phyloP scores from a whole-genome alignment of 2,888 invertebrate species.

The Teleogryllus oceanicus region DNA sequence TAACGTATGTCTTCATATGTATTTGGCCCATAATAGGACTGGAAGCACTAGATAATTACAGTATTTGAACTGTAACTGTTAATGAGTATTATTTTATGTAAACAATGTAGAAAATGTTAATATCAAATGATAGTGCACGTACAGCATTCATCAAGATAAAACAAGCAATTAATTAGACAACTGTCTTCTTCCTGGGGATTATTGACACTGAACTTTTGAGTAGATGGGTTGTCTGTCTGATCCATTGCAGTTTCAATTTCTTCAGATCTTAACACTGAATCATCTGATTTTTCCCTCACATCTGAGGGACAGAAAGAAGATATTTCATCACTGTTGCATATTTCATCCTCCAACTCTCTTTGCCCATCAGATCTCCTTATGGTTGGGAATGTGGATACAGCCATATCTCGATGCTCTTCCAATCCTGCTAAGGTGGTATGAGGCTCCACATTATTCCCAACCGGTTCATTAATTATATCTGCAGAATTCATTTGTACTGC shows the following conservation, averaged over 20 bases:
- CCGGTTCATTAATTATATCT: too few relatives aligned
- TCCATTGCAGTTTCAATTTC: not conserved
- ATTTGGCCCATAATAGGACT: not conserved
- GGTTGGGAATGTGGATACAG: not conserved
- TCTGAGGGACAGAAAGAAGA: not conserved
- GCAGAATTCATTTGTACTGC: too few relatives aligned
- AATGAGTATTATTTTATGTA: not conserved
- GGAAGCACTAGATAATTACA: not conserved
- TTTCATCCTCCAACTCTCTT: constrained; percentile 22
- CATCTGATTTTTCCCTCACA: not conserved
- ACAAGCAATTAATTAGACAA: constrained; percentile 60
- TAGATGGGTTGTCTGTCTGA: constrained; percentile 12
- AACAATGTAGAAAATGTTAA: not conserved
- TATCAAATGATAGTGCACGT: constrained; percentile 54
- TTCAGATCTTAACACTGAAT: not conserved
- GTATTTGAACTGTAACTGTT: not conserved
- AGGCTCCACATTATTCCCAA: not conserved
- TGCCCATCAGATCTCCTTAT: not conserved
- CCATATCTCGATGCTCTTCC: not conserved
- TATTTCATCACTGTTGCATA: constrained; percentile 22
- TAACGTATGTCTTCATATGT: too few relatives aligned
- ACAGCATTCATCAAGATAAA: constrained; percentile 61
- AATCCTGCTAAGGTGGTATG: not conserved
- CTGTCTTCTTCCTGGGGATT: constrained; percentile 52
- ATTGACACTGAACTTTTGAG: not conserved